Evolutionary conservation across 2,113 vertebrate species (phyloP).

Genomic region (Microcebus tavaratra): DNA sequence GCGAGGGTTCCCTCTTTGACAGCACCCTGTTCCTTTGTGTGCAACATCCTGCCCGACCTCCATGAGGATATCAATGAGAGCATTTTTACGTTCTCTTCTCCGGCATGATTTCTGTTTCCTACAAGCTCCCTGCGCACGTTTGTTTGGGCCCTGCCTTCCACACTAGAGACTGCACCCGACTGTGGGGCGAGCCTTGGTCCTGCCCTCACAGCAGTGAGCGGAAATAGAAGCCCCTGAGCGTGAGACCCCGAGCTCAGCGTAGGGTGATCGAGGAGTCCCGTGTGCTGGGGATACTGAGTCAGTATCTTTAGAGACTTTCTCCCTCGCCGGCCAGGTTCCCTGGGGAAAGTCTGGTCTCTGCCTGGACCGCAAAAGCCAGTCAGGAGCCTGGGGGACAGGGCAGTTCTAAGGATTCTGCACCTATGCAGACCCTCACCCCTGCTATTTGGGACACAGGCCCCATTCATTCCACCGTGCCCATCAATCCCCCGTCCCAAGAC

Average conservation of each 20-base stretch:
- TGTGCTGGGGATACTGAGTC: background rate
- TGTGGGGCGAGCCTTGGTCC: background rate
- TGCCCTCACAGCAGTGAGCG: background rate
- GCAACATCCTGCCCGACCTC: background rate
- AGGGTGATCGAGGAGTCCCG: background rate
- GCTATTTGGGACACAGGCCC: background rate
- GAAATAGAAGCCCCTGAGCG: background rate
- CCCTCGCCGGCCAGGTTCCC: background rate
- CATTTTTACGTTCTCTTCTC: background rate
- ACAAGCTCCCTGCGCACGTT: background rate
- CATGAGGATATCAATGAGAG: accelerated
- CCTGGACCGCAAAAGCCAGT: background rate
- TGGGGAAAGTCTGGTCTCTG: background rate
- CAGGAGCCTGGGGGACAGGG: background rate
- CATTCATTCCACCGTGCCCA: background rate
- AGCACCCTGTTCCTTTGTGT: background rate
- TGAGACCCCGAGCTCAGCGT: background rate
- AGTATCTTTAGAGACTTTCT: background rate
- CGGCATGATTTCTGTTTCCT: background rate
- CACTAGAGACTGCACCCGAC: background rate
- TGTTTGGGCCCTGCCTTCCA: background rate
- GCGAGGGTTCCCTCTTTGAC: background rate
- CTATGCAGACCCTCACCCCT: background rate
- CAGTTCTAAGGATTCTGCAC: background rate
- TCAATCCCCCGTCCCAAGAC: background rate